These are phyloP conservation scores for Rhyacophila evoluta DNA, from an alignment of 2,888 invertebrate species.

Conservation along the genomic window DNA sequence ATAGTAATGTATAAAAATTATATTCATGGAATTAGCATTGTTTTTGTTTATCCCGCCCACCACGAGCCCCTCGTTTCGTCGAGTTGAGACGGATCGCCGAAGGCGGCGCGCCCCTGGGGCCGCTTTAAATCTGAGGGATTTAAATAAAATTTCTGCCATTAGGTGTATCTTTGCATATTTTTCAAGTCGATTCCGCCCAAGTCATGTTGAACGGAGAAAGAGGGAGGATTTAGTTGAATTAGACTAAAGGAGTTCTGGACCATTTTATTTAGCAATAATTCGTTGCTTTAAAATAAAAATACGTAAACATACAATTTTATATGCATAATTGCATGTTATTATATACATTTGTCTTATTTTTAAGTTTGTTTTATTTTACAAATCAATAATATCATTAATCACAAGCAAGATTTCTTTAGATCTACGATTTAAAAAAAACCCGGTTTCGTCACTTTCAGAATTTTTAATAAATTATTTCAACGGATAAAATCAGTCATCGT, in stretches of 20 bases:
- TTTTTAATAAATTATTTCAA: no score
- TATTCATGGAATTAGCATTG: no score
- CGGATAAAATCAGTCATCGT: no score
- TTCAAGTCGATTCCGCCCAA: slow-evolving; percentile 62
- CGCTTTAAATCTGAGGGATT: slow-evolving; percentile 50
- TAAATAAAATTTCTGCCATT: slow-evolving; percentile 54
- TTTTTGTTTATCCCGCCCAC: neutral
- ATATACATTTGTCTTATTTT: no score
- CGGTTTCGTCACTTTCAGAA: no score
- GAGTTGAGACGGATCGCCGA: neutral
- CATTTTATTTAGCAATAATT: neutral
- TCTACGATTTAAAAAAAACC: no score
- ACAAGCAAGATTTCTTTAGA: no score
- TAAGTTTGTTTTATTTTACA: no score
- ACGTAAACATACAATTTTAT: no score
- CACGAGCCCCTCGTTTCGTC: neutral
- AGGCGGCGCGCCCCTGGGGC: slow-evolving; percentile 32
- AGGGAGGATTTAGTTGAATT: neutral
- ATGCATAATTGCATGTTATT: no score
- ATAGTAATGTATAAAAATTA: no score
- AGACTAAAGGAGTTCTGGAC: neutral
- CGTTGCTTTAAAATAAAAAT: neutral
- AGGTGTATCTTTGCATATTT: slow-evolving; percentile 54
- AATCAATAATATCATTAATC: no score
- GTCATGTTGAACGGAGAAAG: slow-evolving; percentile 62